A percentile compares a stretch with the other conserved stretches of the same genome.
phyloP scores from a whole-genome alignment of 2,113 vertebrate species.

The Urocolius indicus region DNA sequence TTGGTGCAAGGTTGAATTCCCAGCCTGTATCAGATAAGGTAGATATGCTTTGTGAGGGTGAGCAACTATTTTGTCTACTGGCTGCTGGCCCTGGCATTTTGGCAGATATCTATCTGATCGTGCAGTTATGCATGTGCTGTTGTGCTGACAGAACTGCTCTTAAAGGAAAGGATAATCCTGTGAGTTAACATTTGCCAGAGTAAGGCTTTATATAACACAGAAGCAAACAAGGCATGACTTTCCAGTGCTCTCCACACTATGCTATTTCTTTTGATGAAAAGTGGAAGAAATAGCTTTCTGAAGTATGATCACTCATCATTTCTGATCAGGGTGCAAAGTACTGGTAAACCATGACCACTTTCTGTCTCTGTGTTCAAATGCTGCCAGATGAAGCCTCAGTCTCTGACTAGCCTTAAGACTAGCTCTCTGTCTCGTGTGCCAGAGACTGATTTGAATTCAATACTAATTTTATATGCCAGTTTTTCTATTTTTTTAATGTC shows the following conservation, averaged over 20 bases:
- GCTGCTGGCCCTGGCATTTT: neutral
- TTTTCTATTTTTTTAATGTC: neutral
- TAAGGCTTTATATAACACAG: neutral
- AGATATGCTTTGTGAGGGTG: neutral
- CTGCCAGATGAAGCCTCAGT: neutral
- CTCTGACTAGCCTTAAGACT: neutral
- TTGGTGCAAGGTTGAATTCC: neutral
- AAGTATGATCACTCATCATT: too few species aligned
- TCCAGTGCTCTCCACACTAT: neutral
- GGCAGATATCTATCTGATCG: neutral
- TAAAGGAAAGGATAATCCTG: neutral
- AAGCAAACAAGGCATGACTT: neutral
- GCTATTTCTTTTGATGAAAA: neutral
- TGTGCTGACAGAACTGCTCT: neutral
- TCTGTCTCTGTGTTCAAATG: neutral
- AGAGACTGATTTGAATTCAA: neutral
- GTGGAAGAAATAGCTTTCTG: neutral
- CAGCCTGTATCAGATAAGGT: neutral
- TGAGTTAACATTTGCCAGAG: neutral
- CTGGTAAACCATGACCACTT: neutral
- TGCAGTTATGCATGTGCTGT: neutral
- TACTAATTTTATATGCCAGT: neutral
- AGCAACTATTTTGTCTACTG: neutral
- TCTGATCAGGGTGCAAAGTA: neutral
- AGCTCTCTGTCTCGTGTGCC: neutral